A percentile compares a stretch with the other conserved stretches of the same genome.
These are phyloP conservation scores for Apis laboriosa DNA, from an alignment of 1,140 invertebrate species.

Conservation along the genomic window DNA sequence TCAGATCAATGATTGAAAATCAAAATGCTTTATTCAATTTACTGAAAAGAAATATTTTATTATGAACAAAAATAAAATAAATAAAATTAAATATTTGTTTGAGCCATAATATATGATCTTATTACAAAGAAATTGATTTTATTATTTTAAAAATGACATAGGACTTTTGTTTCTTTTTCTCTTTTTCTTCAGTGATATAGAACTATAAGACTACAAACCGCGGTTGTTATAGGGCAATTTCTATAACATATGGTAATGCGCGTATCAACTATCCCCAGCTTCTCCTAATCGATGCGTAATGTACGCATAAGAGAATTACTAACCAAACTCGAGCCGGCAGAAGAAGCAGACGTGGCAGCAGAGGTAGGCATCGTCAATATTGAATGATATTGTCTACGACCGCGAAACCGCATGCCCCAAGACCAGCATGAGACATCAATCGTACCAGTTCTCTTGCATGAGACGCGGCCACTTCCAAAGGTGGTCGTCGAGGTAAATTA, in stretches of 20 bases:
- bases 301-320: slow-evolving; percentile 60
- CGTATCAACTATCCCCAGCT: slow-evolving; percentile 40
- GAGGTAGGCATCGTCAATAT: slow-evolving; percentile 82
- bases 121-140: slow-evolving; percentile 33
- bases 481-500: slow-evolving; percentile 92
- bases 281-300: slow-evolving; percentile 35
- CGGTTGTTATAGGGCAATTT: background rate
- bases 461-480: slow-evolving; percentile 94
- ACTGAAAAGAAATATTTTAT: slow-evolving; percentile 23
- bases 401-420: slow-evolving; percentile 97
- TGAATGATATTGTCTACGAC: slow-evolving; percentile 87
- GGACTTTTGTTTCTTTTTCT: background rate
- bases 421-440: slow-evolving; percentile 93
- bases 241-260: background rate
- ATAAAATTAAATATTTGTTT: background rate
- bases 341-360: slow-evolving; percentile 78
- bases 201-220: background rate
- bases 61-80: slow-evolving; percentile 32
- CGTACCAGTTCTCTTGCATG: slow-evolving; percentile 94
- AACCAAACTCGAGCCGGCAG: slow-evolving; percentile 78
- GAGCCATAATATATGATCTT: background rate
- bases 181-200: background rate
- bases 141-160: slow-evolving; percentile 24
- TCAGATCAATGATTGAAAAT: slow-evolving; percentile 30
- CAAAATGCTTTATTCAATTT: slow-evolving; percentile 34